Evolutionary conservation across 2,888 invertebrate species (phyloP).

Genomic region (Chaetoderma sp.): DNA sequence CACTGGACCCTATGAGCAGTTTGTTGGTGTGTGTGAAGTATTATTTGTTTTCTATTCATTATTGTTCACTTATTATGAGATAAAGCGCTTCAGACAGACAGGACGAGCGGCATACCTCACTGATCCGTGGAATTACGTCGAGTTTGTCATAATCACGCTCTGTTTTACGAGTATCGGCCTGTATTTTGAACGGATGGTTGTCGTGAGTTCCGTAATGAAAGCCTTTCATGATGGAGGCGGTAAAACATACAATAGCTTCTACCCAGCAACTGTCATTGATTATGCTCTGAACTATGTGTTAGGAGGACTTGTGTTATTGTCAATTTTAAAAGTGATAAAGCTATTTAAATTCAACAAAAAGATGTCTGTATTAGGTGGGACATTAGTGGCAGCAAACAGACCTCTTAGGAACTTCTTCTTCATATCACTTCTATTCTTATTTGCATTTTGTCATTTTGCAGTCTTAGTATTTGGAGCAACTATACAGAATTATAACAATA

Average conservation of each 20-base stretch:
- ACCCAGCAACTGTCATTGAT: constrained; percentile 43
- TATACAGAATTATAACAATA: constrained; percentile 32
- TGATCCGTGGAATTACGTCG: constrained; percentile 44
- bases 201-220: constrained; percentile 32
- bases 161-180: constrained; percentile 41
- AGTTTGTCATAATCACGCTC: constrained; percentile 39
- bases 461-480: constrained; percentile 37
- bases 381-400: constrained; percentile 27
- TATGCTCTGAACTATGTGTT: constrained; percentile 40
- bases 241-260: constrained; percentile 43
- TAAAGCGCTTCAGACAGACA: constrained; percentile 33
- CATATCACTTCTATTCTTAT: constrained; percentile 27
- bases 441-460: constrained; percentile 43
- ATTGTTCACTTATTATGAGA: constrained; percentile 39
- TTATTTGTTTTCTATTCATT: constrained; percentile 41
- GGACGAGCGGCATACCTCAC: constrained; percentile 39
- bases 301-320: constrained; percentile 39
- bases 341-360: constrained; percentile 44
- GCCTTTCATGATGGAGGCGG: constrained; percentile 29
- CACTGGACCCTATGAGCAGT: constrained; percentile 34
- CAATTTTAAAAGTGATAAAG: constrained; percentile 47
- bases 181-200: constrained; percentile 42
- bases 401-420: constrained; percentile 34
- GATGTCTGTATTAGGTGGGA: constrained; percentile 37
- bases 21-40: constrained; percentile 40